Conservation (phyloP, 2,888 invertebrate species). For the Nemoura dubitans region DNA sequence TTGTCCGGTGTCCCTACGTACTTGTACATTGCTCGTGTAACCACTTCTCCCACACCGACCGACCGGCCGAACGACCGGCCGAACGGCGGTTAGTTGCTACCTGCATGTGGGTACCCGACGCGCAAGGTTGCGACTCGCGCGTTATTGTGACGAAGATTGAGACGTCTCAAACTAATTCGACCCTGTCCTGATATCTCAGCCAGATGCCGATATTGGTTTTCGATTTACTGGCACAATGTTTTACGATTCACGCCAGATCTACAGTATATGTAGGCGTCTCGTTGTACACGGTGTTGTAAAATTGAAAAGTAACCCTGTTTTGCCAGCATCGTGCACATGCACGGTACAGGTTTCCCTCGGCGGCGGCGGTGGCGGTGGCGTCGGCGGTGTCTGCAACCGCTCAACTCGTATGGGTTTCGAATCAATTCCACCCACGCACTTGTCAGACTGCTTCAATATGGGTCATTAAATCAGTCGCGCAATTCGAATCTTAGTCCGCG, state of each 20-base stretch:
- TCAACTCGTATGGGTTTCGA: background rate
- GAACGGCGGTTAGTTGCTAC: no score
- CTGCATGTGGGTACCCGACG: no score
- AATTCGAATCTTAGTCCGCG: background rate
- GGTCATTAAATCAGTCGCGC: background rate
- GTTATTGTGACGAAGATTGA: background rate
- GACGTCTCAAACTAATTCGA: background rate
- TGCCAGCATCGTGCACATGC: background rate
- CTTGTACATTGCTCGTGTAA: background rate
- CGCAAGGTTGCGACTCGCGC: no score
- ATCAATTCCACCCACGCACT: background rate
- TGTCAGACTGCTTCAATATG: background rate
- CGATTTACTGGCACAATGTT: background rate
- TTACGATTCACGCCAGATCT: background rate
- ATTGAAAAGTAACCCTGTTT: background rate
- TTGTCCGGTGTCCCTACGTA: background rate
- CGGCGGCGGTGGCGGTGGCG: no score
- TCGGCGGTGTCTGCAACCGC: no score
- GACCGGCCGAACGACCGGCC: no score
- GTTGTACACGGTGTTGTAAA: background rate
- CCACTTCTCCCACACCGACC: background rate
- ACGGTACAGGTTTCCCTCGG: background rate
- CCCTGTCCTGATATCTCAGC: background rate
- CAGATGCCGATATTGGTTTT: background rate
- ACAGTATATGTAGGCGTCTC: constrained; percentile 5